phyloP scores from a whole-genome alignment of 2,113 vertebrate genomes.

The Lathamus discolor region DNA sequence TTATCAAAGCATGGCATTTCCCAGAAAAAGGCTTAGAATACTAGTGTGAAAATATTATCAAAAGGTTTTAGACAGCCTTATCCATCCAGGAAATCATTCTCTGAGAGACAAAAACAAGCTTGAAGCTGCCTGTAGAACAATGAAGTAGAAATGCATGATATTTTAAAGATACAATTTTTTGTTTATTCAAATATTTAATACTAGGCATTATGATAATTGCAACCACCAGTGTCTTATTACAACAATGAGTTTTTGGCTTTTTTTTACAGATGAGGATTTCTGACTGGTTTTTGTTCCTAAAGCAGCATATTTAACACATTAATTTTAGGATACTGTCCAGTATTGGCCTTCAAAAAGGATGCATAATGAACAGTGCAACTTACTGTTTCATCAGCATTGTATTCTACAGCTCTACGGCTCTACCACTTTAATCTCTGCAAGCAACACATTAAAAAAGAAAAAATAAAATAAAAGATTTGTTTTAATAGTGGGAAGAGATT shows the following conservation, averaged over 20 bases:
- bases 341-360: neutral
- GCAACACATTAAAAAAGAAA: fast-evolving
- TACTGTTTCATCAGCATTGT: neutral
- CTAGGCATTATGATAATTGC: fast-evolving
- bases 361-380: neutral
- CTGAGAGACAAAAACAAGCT: neutral
- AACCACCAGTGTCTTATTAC: neutral
- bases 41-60: neutral
- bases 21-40: neutral
- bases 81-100: neutral
- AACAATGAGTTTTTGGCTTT: neutral
- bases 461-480: neutral
- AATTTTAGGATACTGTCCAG: neutral
- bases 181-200: neutral
- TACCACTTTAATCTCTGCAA: neutral
- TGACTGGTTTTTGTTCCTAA: neutral
- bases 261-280: neutral
- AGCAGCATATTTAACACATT: neutral
- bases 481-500: neutral
- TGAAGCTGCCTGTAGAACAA: neutral
- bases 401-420: neutral
- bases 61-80: neutral
- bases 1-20: neutral
- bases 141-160: neutral
- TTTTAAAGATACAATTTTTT: neutral